Conservation (phyloP, 2,888 invertebrate genomes). For the Thecocarcelia acutangulata region DNA sequence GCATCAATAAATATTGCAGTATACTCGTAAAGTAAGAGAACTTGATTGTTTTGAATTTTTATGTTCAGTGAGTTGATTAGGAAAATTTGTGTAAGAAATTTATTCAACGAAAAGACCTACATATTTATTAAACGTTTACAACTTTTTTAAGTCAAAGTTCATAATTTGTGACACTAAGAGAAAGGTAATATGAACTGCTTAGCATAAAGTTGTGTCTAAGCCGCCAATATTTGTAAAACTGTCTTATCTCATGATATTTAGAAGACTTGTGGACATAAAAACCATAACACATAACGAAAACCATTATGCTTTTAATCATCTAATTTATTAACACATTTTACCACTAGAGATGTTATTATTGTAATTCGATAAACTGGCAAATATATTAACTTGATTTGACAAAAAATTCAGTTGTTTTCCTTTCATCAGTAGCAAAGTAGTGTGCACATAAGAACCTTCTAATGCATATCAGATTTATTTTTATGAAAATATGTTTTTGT, state of each 20-base stretch:
- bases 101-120: not conserved
- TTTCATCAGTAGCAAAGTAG: constrained; percentile 14
- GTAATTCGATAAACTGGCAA: constrained; percentile 39
- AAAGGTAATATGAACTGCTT: too few relatives aligned
- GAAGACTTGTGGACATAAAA: too few relatives aligned
- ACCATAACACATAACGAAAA: not conserved
- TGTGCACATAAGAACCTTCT: constrained; percentile 31
- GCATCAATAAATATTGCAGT: not conserved
- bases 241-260: too few relatives aligned
- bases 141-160: too few relatives aligned
- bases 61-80: not conserved
- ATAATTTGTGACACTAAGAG: too few relatives aligned
- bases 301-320: not conserved
- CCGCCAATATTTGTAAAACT: too few relatives aligned
- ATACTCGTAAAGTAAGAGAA: not conserved
- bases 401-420: constrained; percentile 39
- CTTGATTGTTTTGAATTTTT: not conserved
- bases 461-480: constrained; percentile 36
- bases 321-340: not conserved
- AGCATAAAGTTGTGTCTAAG: too few relatives aligned
- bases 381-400: constrained; percentile 39
- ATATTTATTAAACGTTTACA: not conserved
- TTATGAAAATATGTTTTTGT: not conserved
- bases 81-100: not conserved
- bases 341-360: constrained; percentile 5